Evolutionary conservation across 2,797 vertebrate genomes (phyloP).

Genomic region (Eupleurogrammus muticus): DNA sequence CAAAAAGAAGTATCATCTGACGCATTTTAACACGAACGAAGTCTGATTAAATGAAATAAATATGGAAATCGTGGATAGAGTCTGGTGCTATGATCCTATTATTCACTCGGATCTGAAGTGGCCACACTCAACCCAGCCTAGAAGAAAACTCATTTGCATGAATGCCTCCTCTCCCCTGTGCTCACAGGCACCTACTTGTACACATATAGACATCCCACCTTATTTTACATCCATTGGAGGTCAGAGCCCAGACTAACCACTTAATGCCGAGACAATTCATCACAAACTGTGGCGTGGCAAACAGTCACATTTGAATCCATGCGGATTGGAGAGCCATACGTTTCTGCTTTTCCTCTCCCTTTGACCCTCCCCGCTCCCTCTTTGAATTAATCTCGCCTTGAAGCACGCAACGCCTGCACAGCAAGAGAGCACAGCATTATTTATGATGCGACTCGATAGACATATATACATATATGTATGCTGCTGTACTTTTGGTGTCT

Average conservation of each 20-base stretch:
- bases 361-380: conserved; percentile 16
- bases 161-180: conserved; percentile 42
- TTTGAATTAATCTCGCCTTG: conserved; percentile 68
- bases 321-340: conserved; percentile 46
- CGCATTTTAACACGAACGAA: conserved; percentile 40
- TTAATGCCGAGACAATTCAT: conserved; percentile 52
- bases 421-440: conserved; percentile 33
- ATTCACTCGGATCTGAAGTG: conserved; percentile 50
- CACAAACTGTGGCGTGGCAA: conserved; percentile 47
- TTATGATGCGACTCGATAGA: conserved; percentile 38
- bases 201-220: neutral
- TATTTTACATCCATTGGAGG: conserved; percentile 24
- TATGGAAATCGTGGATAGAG: conserved; percentile 36
- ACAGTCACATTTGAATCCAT: conserved; percentile 69
- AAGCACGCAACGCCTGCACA: conserved; percentile 33
- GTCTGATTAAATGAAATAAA: conserved; percentile 43
- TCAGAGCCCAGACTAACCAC: conserved; percentile 33
- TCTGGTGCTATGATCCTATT: conserved; percentile 20
- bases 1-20: conserved; percentile 8
- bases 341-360: conserved; percentile 14
- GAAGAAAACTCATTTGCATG: conserved; percentile 53
- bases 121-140: conserved; percentile 16
- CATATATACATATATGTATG: conserved; percentile 27
- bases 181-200: conserved; percentile 4
- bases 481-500: too few species aligned